Percentiles rank a stretch among this genome's conserved stretches.
These are phyloP conservation scores for Cheilosia soror DNA, from an alignment of 2,888 invertebrate genomes.

Conservation along the genomic window DNA sequence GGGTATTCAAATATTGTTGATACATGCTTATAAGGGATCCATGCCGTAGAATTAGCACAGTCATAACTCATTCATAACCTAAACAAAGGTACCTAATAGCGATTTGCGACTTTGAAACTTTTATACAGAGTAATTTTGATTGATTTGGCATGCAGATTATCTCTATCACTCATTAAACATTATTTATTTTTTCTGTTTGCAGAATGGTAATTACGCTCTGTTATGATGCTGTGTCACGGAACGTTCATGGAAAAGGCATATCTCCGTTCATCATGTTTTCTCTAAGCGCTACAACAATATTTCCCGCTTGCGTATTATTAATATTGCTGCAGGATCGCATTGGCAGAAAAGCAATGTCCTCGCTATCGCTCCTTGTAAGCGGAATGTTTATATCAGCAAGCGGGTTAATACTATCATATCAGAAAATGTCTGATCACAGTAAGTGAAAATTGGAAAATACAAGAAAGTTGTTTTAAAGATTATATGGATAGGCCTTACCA, in stretches of 20 bases:
- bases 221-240: slow-evolving; percentile 86
- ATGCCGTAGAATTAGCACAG: no score
- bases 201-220: slow-evolving; percentile 87
- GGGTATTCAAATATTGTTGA: no score
- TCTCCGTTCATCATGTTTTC: slow-evolving; percentile 86
- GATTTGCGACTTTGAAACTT: no score
- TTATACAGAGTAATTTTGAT: no score
- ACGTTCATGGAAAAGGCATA: slow-evolving; percentile 85
- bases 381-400: slow-evolving; percentile 85
- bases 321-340: slow-evolving; percentile 83
- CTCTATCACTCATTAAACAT: no score
- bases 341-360: slow-evolving; percentile 85
- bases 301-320: slow-evolving; percentile 85
- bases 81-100: no score
- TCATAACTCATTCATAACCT: no score
- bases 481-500: no score
- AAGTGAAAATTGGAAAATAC: not conserved
- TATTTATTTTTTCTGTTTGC: not conserved
- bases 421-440: slow-evolving; percentile 32
- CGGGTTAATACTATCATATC: slow-evolving; percentile 82
- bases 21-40: no score
- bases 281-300: slow-evolving; percentile 85
- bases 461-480: no score
- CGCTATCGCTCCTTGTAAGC: slow-evolving; percentile 85
- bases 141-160: no score